A percentile compares a stretch with the other conserved stretches of the same genome.
Conservation (phyloP, 2,888 invertebrate genomes). For the Cordilura impudica region DNA sequence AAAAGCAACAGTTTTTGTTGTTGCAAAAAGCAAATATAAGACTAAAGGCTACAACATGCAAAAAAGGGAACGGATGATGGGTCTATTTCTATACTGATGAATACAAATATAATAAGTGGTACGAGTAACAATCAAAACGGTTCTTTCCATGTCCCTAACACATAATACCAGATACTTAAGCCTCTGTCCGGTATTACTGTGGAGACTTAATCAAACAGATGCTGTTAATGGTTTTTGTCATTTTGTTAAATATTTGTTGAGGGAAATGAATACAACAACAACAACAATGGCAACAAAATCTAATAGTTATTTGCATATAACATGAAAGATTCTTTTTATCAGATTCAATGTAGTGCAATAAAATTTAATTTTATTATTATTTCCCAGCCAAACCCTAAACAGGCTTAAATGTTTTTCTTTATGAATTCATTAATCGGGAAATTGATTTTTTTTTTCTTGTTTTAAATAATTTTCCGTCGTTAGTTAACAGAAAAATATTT, state of each 20-base stretch:
- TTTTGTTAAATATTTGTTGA: constrained; percentile 32
- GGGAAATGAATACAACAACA: not conserved
- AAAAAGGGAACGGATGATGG: constrained; percentile 19
- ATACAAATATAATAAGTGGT: constrained; percentile 34
- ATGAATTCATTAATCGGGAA: constrained; percentile 55
- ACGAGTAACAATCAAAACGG: constrained; percentile 13
- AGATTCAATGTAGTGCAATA: constrained; percentile 55
- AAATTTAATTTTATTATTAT: constrained; percentile 37
- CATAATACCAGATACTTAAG: constrained; percentile 5
- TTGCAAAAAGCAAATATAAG: not conserved
- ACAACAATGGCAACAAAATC: constrained; percentile 13
- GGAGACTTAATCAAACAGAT: constrained; percentile 32
- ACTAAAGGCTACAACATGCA: not conserved
- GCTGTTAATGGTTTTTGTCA: constrained; percentile 54
- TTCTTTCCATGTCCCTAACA: constrained; percentile 2
- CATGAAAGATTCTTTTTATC: constrained; percentile 25
- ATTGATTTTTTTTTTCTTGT: constrained; percentile 21
- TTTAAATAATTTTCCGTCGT: too few species aligned
- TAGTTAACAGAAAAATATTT: too few species aligned
- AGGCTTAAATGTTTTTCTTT: constrained; percentile 55
- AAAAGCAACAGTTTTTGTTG: constrained; percentile 39
- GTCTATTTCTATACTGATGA: not conserved
- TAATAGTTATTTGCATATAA: constrained; percentile 55
- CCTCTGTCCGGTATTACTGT: not conserved
- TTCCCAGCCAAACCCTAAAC: constrained; percentile 33